Evolutionary conservation across 2,888 invertebrate species (phyloP).

Genomic region (Celastrina argiolus): DNA sequence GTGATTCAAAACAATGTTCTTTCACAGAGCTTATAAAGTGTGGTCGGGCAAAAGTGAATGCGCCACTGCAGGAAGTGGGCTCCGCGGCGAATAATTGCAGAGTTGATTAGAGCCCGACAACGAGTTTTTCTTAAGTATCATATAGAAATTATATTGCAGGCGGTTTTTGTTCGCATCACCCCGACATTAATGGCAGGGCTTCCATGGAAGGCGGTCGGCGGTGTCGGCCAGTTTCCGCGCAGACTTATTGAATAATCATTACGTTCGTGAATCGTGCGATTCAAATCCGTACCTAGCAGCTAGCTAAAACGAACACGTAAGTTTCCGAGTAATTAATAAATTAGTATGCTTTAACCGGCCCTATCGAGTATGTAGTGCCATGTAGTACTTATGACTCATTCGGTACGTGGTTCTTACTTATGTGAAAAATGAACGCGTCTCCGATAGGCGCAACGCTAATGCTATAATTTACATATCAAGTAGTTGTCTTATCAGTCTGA

Average conservation of each 20-base stretch:
- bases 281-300: conserved; percentile 22
- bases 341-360: conserved; percentile 33
- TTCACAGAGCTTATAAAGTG: conserved; percentile 8
- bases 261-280: conserved; percentile 37
- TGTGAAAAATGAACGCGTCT: conserved; percentile 21
- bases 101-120: conserved; percentile 21
- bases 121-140: conserved; percentile 24
- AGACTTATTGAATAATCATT: conserved; percentile 32
- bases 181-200: conserved; percentile 20
- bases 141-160: conserved; percentile 22
- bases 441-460: conserved; percentile 10
- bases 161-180: conserved; percentile 23
- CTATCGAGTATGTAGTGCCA: conserved; percentile 28
- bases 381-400: conserved; percentile 28
- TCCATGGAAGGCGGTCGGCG: conserved; percentile 26
- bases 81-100: conserved; percentile 22
- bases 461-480: conserved; percentile 9
- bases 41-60: conserved; percentile 8
- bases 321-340: conserved; percentile 37
- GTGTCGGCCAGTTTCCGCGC: conserved; percentile 30
- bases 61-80: conserved; percentile 13
- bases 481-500: not conserved
- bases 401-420: too few species aligned
- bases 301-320: conserved; percentile 30
- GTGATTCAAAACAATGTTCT: not conserved